Evolutionary conservation across 2,888 invertebrate species (phyloP), one percentile per base, ranked within the genome.

Genomic region (Aphidius colemani): DNA sequence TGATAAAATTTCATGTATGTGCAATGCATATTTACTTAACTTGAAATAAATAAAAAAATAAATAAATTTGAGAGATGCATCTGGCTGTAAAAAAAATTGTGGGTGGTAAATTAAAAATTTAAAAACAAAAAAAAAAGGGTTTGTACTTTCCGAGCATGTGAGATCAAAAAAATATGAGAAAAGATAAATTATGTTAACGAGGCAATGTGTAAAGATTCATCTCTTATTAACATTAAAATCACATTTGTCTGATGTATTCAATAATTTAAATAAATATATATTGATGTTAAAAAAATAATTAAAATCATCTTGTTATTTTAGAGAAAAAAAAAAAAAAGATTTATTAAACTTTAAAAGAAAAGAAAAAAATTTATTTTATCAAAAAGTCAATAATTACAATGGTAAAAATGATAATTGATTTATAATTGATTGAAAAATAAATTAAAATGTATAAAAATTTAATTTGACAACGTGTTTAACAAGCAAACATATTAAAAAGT

Each of bases 181-280:
- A 46, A 39, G 57, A 57, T 72, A 71, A 66, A 58, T 71, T 72
- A 71, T 71, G 70, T 68, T 66, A 69, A 71, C 68, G 61, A 67
- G 65, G 46, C n/a, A 7, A 46, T 55, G 57, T 57, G 45, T 51
- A 63, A 57, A 49, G 69, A 70, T 66, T 67, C 67, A 49, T 58
- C 66, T 61, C 67, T 63, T 67, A 70, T 68, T 70, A 66, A 61
- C 72, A 67, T 72, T 65, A 66, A 70, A 65, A 66, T 69, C 66
- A 63, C 66, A 63, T 66, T 67, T 59, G 61, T 53, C 60, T 50
- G 57, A 60, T 55, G 64, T 63, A 61, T 66, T 45, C 39, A 57
- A 57, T 57, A 57, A 46, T 57, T 57, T 46, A 30, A 46, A 30
- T 46, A 46, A 57, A 45, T 45, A 57, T 57, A 57, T 57, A 46